Conservation (phyloP, 2,113 vertebrate genomes). For the Melanerpes aurifrons region DNA sequence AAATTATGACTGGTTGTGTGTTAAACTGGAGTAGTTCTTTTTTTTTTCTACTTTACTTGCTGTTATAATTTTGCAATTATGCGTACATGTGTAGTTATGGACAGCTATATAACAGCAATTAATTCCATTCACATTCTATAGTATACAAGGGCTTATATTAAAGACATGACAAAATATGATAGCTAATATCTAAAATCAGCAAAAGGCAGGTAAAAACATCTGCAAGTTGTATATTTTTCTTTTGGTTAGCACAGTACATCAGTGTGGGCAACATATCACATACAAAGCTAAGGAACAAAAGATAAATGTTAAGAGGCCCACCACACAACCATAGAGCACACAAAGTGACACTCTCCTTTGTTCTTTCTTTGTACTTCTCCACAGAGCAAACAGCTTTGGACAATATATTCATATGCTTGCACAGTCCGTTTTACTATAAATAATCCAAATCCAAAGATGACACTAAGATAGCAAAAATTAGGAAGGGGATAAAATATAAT, state of each 20-base stretch:
- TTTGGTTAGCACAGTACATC: background rate
- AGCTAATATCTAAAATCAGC: background rate
- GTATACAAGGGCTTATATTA: background rate
- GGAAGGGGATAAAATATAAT: background rate
- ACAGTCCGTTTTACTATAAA: background rate
- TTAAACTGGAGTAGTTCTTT: background rate
- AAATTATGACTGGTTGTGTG: background rate
- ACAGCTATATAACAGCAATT: background rate
- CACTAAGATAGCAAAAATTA: background rate
- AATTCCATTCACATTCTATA: background rate
- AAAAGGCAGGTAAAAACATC: background rate
- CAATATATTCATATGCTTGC: background rate
- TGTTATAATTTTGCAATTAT: background rate
- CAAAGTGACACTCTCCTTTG: background rate
- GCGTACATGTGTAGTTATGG: background rate
- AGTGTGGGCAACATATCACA: background rate
- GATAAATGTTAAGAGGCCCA: background rate
- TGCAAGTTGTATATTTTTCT: background rate
- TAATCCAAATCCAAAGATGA: background rate
- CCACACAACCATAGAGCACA: background rate
- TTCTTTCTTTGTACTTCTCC: background rate
- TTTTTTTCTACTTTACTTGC: background rate
- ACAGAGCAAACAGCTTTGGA: background rate
- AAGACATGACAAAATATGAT: background rate
- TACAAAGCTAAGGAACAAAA: background rate